Conservation (phyloP, 1,140 invertebrate genomes). For the Theocolax elegans region DNA sequence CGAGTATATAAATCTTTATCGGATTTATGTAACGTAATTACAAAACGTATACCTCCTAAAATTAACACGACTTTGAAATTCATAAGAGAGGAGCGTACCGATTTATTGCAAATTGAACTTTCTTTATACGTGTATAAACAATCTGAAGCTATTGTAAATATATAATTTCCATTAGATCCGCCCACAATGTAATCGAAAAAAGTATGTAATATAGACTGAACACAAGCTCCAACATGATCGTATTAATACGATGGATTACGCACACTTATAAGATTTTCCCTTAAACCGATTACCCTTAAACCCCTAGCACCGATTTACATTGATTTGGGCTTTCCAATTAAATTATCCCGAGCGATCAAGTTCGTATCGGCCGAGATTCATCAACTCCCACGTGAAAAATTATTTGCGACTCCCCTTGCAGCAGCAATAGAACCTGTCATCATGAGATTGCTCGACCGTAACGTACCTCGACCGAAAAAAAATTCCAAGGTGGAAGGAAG, state of each 20-base stretch:
- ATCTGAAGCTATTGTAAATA: too few relatives aligned
- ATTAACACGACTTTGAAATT: too few relatives aligned
- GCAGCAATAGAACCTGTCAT: background rate
- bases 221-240: too few relatives aligned
- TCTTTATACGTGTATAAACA: too few relatives aligned
- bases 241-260: conserved; percentile 28
- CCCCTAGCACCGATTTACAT: conserved; percentile 9
- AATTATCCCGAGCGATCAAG: conserved; percentile 24
- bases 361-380: conserved; percentile 1
- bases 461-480: background rate
- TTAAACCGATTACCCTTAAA: conserved; percentile 17
- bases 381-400: conserved; percentile 14
- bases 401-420: background rate
- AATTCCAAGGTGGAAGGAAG: background rate
- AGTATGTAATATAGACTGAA: too few relatives aligned
- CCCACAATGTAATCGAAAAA: too few relatives aligned
- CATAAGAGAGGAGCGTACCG: too few relatives aligned
- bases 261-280: conserved; percentile 11
- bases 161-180: too few relatives aligned
- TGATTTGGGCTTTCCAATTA: conserved; percentile 17
- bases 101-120: too few relatives aligned
- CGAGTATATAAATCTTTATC: too few relatives aligned
- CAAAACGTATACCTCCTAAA: too few relatives aligned
- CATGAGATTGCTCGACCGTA: background rate
- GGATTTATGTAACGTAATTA: too few relatives aligned